Evolutionary conservation across 2,113 vertebrate species (phyloP).

Genomic region (Sphaerodactylus townsendi): DNA sequence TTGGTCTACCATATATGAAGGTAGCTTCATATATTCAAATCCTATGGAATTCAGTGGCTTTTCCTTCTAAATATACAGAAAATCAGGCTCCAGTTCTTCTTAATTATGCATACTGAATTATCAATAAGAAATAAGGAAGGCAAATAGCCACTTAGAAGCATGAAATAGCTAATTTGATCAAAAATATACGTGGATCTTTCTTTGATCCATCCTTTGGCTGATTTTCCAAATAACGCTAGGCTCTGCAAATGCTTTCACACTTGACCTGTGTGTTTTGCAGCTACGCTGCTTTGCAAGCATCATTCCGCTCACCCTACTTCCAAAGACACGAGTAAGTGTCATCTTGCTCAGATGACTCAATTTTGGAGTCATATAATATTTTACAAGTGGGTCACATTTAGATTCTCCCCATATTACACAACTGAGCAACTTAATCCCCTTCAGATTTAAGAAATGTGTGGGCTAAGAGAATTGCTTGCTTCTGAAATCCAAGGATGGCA

Average conservation of each 20-base stretch:
- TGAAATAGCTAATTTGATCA: neutral
- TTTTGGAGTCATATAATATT: neutral
- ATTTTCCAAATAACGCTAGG: rapidly evolving
- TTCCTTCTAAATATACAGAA: neutral
- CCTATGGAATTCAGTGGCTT: too few species aligned
- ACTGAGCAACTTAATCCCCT: slow-evolving; percentile 23
- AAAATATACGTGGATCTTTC: rapidly evolving
- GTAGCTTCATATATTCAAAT: too few species aligned
- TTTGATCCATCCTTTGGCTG: rapidly evolving
- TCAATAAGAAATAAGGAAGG: neutral
- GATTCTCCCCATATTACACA: slow-evolving; percentile 13
- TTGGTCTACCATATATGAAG: too few species aligned
- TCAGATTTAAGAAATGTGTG: neutral
- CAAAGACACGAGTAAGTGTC: slow-evolving; percentile 17
- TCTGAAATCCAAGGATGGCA: neutral
- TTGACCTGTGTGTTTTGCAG: slow-evolving; percentile 17
- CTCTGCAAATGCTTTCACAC: neutral
- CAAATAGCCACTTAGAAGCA: neutral
- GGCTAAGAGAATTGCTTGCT: slow-evolving; percentile 4
- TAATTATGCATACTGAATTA: neutral
- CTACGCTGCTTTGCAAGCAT: neutral
- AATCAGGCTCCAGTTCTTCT: neutral
- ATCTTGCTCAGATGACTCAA: slow-evolving; percentile 27
- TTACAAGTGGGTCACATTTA: neutral
- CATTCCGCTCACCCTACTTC: neutral